Evolutionary conservation across 2,113 vertebrate species (phyloP).

Genomic region (Calcarius ornatus): DNA sequence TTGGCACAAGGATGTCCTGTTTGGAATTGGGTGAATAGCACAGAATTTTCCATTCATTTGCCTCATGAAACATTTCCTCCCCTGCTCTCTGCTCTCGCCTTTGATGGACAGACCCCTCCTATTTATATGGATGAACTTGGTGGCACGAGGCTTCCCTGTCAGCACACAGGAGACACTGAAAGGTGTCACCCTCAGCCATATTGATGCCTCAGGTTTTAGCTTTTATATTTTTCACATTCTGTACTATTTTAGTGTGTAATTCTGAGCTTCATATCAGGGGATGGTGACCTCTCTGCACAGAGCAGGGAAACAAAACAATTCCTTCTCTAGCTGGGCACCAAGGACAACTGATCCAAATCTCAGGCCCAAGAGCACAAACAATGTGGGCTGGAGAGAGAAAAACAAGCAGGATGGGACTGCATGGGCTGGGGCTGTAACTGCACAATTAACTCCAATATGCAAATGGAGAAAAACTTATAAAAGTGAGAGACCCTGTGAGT

Average conservation of each 20-base stretch:
- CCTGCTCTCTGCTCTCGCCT: background rate
- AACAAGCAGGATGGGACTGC: background rate
- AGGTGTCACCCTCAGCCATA: background rate
- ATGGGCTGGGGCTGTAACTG: accelerated
- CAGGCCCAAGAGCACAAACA: background rate
- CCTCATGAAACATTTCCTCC: background rate
- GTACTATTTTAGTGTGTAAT: accelerated
- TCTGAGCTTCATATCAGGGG: background rate
- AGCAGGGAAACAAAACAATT: background rate
- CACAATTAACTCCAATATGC: background rate
- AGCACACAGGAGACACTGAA: no score
- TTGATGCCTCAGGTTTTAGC: background rate
- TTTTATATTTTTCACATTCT: background rate
- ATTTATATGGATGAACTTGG: accelerated
- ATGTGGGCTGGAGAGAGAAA: accelerated
- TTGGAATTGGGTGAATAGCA: background rate
- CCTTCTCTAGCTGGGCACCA: background rate
- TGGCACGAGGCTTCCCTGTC: accelerated
- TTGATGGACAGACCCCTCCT: background rate
- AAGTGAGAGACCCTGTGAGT: background rate
- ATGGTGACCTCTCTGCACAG: background rate
- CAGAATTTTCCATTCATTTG: background rate
- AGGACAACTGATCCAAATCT: background rate
- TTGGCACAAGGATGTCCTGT: background rate
- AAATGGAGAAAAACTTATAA: background rate